phyloP scores from a whole-genome alignment of 1,140 invertebrate genomes.

The Polyergus mexicanus region DNA sequence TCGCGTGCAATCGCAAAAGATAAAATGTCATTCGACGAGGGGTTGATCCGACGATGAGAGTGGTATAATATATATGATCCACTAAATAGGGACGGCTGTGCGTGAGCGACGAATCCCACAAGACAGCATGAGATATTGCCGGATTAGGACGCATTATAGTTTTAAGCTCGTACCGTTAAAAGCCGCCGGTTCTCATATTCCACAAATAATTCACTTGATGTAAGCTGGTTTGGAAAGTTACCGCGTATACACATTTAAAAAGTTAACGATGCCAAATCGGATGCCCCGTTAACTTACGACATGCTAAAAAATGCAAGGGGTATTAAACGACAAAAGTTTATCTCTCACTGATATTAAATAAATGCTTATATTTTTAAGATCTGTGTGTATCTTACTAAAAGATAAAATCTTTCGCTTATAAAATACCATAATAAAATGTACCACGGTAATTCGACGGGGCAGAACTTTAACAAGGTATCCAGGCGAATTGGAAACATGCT shows the following conservation, averaged over 20 bases:
- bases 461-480: neutral
- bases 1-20: slow-evolving; percentile 53
- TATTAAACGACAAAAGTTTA: neutral
- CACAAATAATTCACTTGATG: slow-evolving; percentile 51
- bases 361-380: neutral
- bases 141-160: slow-evolving; percentile 83
- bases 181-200: slow-evolving; percentile 78
- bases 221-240: slow-evolving; percentile 53
- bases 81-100: slow-evolving; percentile 81
- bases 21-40: slow-evolving; percentile 76
- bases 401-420: neutral
- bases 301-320: neutral
- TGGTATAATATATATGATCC: slow-evolving; percentile 82
- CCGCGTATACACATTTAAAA: slow-evolving; percentile 22
- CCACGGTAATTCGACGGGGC: neutral
- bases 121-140: slow-evolving; percentile 83
- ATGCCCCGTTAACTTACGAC: slow-evolving; percentile 38
- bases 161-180: slow-evolving; percentile 81
- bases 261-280: slow-evolving; percentile 26
- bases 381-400: neutral
- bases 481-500: neutral
- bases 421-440: neutral
- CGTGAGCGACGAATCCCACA: slow-evolving; percentile 82
- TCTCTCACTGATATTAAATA: neutral
- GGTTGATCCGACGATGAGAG: slow-evolving; percentile 81